Percentiles rank a stretch among this genome's conserved stretches.
phyloP scores from a whole-genome alignment of 2,888 invertebrate genomes.

The Orthosia gracilis region DNA sequence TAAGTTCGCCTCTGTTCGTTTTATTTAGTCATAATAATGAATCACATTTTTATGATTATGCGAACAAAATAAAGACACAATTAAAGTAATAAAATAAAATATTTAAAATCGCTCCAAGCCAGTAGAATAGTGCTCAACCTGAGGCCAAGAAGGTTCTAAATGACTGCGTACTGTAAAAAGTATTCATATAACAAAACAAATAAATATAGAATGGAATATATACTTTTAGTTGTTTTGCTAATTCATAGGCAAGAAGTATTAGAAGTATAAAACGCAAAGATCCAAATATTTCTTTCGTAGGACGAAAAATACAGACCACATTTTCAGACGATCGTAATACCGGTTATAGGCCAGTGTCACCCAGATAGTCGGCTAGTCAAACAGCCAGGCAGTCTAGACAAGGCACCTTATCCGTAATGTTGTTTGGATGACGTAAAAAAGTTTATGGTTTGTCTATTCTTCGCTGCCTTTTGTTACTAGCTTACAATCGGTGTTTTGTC shows the following conservation, averaged over 20 bases:
- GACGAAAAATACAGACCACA: neutral
- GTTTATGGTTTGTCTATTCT: conserved; percentile 15
- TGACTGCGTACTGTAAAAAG: neutral
- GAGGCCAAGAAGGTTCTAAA: neutral
- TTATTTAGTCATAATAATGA: neutral
- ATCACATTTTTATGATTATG: neutral
- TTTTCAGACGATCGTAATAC: neutral
- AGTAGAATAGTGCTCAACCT: neutral
- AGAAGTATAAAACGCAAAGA: neutral
- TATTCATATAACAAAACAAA: neutral
- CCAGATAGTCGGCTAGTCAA: conserved; percentile 26
- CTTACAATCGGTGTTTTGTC: neutral
- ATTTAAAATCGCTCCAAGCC: neutral
- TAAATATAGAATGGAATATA: neutral
- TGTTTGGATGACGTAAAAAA: conserved; percentile 50
- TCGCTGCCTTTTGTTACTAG: conserved; percentile 10
- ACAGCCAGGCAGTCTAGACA: conserved; percentile 55
- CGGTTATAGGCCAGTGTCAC: conserved; percentile 8
- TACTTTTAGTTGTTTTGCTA: too few species aligned
- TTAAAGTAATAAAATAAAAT: neutral
- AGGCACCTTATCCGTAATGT: conserved; percentile 43
- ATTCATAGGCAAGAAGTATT: too few species aligned
- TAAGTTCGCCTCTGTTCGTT: too few species aligned
- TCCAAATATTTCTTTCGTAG: neutral
- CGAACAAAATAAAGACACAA: neutral